Percentiles rank a stretch among this genome's conserved stretches.
Evolutionary conservation across 2,888 invertebrate genomes (phyloP).

Genomic region (Xylocampa areola): DNA sequence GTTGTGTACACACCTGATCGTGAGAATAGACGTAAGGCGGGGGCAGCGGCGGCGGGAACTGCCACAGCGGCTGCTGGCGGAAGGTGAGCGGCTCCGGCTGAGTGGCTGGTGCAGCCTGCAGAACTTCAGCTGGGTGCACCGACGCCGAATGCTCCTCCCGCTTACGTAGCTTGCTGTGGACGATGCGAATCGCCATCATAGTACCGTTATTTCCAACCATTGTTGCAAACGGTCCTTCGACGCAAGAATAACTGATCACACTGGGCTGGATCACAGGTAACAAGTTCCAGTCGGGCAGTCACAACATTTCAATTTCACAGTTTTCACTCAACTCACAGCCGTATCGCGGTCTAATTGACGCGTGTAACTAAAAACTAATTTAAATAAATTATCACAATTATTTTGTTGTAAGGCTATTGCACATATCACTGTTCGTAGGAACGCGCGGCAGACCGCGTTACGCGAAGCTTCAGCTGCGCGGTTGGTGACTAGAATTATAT

Average conservation of each 20-base stretch:
- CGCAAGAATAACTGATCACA: conserved; percentile 86
- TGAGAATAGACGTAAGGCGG: conserved; percentile 93
- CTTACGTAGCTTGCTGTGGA: conserved; percentile 96
- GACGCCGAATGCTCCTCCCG: conserved; percentile 94
- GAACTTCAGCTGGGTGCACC: conserved; percentile 92
- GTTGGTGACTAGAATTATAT: conserved; percentile 89
- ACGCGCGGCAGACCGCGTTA: conserved; percentile 87
- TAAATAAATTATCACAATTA: conserved; percentile 89
- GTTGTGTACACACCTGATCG: conserved; percentile 92
- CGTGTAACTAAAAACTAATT: conserved; percentile 85
- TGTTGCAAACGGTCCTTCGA: conserved; percentile 84
- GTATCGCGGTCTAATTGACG: conserved; percentile 81
- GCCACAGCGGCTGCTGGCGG: conserved; percentile 94
- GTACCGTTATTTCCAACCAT: conserved; percentile 96
- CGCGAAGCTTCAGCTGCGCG: conserved; percentile 87
- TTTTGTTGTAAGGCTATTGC: conserved; percentile 88
- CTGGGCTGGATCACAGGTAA: conserved; percentile 87
- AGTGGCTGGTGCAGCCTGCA: conserved; percentile 88
- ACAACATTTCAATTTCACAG: conserved; percentile 87
- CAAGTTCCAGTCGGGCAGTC: conserved; percentile 88
- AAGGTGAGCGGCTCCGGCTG: conserved; percentile 90
- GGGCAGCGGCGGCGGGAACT: conserved; percentile 94
- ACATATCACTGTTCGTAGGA: conserved; percentile 90
- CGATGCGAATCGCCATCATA: conserved; percentile 96
- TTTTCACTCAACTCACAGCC: conserved; percentile 89